A percentile compares a stretch with the other conserved stretches of the same genome.
phyloP scores from a whole-genome alignment of 2,888 invertebrate genomes.

The Anoncus sp. region DNA sequence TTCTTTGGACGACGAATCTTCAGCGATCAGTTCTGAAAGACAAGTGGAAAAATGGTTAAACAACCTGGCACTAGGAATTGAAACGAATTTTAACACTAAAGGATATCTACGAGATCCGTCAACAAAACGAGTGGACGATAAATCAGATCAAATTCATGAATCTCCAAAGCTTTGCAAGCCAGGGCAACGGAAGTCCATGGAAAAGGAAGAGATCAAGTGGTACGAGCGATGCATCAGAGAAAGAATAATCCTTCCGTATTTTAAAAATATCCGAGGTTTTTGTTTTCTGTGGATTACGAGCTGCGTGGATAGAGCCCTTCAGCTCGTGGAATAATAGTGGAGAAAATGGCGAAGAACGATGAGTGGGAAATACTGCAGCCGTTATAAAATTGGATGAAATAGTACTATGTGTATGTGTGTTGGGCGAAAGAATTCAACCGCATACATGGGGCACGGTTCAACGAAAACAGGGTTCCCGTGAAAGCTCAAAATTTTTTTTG shows the following conservation, averaged over 20 bases:
- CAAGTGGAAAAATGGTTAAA: slow-evolving; percentile 44
- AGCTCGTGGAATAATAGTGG: slow-evolving; percentile 50
- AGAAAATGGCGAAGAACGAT: slow-evolving; percentile 28
- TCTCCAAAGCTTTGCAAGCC: slow-evolving; percentile 15
- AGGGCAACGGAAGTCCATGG: slow-evolving; percentile 9
- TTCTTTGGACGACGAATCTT: slow-evolving; percentile 6
- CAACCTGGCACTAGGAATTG: slow-evolving; percentile 66
- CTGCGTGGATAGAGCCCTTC: slow-evolving; percentile 58
- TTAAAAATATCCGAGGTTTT: slow-evolving; percentile 66
- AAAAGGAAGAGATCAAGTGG: slow-evolving; percentile 66
- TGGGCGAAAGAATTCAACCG: too few relatives aligned
- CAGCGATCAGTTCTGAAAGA: not conserved
- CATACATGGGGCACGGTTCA: too few relatives aligned
- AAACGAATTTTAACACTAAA: slow-evolving; percentile 61
- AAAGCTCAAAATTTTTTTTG: not conserved
- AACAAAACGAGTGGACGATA: slow-evolving; percentile 27
- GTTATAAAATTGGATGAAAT: slow-evolving; percentile 23
- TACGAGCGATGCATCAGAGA: slow-evolving; percentile 72
- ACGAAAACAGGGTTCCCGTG: too few relatives aligned
- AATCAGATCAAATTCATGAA: slow-evolving; percentile 10
- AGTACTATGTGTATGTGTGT: too few relatives aligned
- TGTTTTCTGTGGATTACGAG: slow-evolving; percentile 70
- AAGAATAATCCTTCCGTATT: slow-evolving; percentile 70
- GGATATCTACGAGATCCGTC: slow-evolving; percentile 62
- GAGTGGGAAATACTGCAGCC: slow-evolving; percentile 31